Evolutionary conservation across 2,797 vertebrate genomes (phyloP).

Genomic region (Loriculus beryllinus): DNA sequence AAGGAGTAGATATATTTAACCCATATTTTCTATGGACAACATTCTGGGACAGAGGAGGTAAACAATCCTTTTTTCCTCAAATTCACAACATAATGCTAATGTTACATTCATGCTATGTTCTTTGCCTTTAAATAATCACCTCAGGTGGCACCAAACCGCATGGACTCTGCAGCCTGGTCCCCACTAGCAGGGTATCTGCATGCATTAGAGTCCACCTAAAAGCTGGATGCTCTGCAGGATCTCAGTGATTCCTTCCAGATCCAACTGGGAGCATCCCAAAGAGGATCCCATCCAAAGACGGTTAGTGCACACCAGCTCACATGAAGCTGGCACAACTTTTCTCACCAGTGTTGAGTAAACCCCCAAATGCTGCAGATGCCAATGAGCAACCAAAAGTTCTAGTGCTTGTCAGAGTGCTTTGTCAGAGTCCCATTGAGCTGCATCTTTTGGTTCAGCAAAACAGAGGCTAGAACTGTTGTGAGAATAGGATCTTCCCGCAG

Average conservation of each 20-base stretch:
- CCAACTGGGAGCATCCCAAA: neutral
- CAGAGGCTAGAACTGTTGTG: neutral
- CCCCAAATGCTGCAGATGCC: neutral
- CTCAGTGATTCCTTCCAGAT: neutral
- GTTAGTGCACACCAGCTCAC: neutral
- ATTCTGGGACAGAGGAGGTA: neutral
- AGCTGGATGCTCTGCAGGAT: neutral
- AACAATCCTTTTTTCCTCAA: neutral
- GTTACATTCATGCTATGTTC: neutral
- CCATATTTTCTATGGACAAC: neutral
- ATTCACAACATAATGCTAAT: neutral
- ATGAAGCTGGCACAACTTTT: neutral
- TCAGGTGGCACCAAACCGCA: neutral
- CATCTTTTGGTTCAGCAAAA: neutral
- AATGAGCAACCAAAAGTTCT: neutral
- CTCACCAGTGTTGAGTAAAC: neutral
- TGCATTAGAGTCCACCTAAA: fast-evolving
- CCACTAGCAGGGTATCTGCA: neutral
- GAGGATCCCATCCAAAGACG: neutral
- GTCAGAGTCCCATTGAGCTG: neutral
- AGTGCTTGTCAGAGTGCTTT: neutral
- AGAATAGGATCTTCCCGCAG: neutral
- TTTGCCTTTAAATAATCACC: neutral
- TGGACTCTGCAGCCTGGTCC: neutral
- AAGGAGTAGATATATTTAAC: neutral